Percentiles rank a stretch among this genome's conserved stretches.
Conservation (phyloP, 53 echinoderm and acorn worm species). For the Apostichopus leukothele region DNA sequence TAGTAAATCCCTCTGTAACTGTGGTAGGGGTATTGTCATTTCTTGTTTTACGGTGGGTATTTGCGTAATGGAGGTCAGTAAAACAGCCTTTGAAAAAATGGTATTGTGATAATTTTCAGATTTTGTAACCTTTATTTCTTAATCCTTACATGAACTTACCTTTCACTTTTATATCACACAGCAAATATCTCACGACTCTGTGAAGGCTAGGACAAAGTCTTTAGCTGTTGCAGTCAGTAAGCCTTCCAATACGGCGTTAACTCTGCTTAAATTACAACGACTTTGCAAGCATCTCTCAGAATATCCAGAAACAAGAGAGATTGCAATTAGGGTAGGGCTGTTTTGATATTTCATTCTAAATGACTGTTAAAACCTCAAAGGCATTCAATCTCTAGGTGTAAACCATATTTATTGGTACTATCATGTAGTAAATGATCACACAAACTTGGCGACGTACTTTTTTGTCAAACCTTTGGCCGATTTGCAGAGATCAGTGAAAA, state of each 20-base stretch:
- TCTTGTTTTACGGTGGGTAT: neutral
- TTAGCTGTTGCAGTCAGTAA: conserved; percentile 63
- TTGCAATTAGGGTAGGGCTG: conserved; percentile 65
- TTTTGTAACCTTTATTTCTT: neutral
- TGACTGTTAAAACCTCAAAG: too few relatives aligned
- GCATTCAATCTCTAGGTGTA: too few relatives aligned
- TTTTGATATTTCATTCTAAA: too few relatives aligned
- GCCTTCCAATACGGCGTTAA: conserved; percentile 59
- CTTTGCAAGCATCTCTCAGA: conserved; percentile 72
- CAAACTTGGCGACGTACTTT: too few relatives aligned
- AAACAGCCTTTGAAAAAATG: too few relatives aligned
- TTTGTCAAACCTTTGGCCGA: too few relatives aligned
- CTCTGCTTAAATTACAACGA: conserved; percentile 67
- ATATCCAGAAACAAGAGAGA: conserved; percentile 83
- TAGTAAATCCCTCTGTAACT: too few relatives aligned
- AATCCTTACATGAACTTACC: neutral
- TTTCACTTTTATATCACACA: conserved; percentile 20
- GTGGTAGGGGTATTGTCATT: neutral
- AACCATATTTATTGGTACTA: too few relatives aligned
- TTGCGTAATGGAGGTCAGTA: too few relatives aligned
- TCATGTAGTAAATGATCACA: too few relatives aligned
- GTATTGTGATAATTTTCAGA: too few relatives aligned
- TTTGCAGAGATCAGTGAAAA: too few relatives aligned
- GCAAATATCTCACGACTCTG: conserved; percentile 75
- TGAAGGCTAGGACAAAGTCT: conserved; percentile 77